Evolutionary conservation across 2,113 vertebrate genomes (phyloP), one percentile per base, ranked within the genome.

Genomic region (Dunckerocampus dactyliophorus): DNA sequence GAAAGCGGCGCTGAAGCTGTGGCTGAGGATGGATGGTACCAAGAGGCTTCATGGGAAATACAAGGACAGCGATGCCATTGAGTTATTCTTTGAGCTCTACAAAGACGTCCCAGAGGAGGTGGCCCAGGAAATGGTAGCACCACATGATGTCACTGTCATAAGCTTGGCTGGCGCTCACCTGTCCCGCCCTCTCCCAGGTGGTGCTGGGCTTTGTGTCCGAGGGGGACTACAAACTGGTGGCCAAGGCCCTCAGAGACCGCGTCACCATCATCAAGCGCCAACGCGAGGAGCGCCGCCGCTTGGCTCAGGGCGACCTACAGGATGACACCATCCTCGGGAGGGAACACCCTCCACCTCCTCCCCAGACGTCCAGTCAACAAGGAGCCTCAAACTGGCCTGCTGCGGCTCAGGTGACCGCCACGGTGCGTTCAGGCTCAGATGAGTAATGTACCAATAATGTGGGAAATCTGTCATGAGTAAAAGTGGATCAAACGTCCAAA

Each of bases 31-130:
- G 93, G 96, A 96, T 0, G 92, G 93, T 53, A 88, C 91, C 0
- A 93, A 94, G 85, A 95, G 94, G 48, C 91, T 95, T 2, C 91
- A 92, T 0, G 96, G 96, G 11, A 96, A 94, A 54, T 96, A 96
- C 69, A 93, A 97, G 74, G 95, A 98, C 88, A 95, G 97, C 87
- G 92, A 96, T 0, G 96, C 95, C 85, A 95, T 99, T 0, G 96
- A 99, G 87, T 97, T 99, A 82, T 87, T 94, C 71, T 99, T 96
- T 0, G 93, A 98, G 71, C 87, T 98, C 22, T 93, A 95, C 82
- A 95, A 94, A 65, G 96, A 99, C 0, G 88, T 95, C 13, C 94
- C 96, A 0, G 96, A 99, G 85, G 94, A 95, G 81, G 96, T 98
- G 77, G 95, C 95, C 0, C 95, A 96, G 85, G 96, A 99, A 82